Evolutionary conservation across 2,113 vertebrate species (phyloP), one percentile per base, ranked within the genome.

Genomic region (Okapia johnstoni): DNA sequence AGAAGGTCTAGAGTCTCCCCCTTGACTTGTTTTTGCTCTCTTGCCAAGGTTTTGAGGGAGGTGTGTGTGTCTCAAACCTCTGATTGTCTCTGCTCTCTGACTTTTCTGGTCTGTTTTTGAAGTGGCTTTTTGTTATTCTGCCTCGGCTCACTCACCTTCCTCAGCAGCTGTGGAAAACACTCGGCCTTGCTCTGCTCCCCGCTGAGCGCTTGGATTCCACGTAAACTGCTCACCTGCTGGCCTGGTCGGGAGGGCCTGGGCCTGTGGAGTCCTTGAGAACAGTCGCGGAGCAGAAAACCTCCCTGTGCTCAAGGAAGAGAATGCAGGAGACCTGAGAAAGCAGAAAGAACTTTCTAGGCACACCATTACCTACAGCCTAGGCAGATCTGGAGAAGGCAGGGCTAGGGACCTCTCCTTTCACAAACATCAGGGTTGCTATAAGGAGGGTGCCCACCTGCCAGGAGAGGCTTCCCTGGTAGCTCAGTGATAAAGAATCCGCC

Each of bases 121-220:
- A 98, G 98, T 98, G 98, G 98, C 98, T 98, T 98, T 98, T 98
- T 98, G 98, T 98, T 98, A 98, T 98, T 98, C 89, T 97, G 89
- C 52, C 86, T 85, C 25, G 4, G 84, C 81, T 93, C 40, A 23
- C 81, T 96, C 43, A 13, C 88, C 90, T 95, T 85, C 93, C 94
- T 97, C 93, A 13, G 98, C 94, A 52, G 93, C 83, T 6, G 97
- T 66, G 96, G 98, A 97, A 98, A 98, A 98, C 79, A 97, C 61
- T 92, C 11, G 9, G 87, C 61, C 81, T 50, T 13, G 6, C 25
- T 80, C 70, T 57, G 50, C 80, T 70, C 60, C 43, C 61, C 3
- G 0, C 60, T 5, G n/a, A 85, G 50, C 30, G 0, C 55, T 90
- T 54, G 52, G 66, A 97, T 96, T 60, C 96, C 92, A 7, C 23